These are phyloP conservation scores for Tetramorium alpestre DNA, from an alignment of 1,140 invertebrate genomes.

Conservation along the genomic window DNA sequence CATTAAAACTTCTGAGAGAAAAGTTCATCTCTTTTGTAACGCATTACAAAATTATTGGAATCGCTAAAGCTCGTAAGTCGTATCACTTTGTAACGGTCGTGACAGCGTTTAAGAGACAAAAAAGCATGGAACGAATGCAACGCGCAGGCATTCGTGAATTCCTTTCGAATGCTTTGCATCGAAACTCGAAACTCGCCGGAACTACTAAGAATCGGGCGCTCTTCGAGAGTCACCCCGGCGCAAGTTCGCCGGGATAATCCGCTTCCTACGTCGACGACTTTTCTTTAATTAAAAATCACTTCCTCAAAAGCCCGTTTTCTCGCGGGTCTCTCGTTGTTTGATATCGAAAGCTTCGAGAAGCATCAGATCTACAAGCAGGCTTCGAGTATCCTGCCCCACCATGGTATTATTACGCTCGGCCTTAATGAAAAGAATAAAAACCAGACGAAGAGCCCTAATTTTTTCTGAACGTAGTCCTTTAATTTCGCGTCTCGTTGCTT, in stretches of 20 bases:
- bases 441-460: conserved; percentile 51
- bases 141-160: neutral
- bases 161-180: conserved; percentile 28
- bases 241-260: conserved; percentile 22
- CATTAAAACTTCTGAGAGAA: neutral
- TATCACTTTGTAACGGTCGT: neutral
- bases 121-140: neutral
- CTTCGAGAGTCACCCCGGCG: conserved; percentile 45
- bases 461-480: conserved; percentile 43
- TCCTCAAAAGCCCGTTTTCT: neutral
- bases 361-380: neutral
- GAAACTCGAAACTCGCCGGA: conserved; percentile 47
- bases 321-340: conserved; percentile 19
- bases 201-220: conserved; percentile 39
- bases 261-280: conserved; percentile 19
- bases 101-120: neutral
- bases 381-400: neutral
- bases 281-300: conserved; percentile 54
- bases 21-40: neutral
- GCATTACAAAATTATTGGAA: neutral
- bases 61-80: neutral
- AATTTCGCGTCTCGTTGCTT: conserved; percentile 48
- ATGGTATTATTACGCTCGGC: conserved; percentile 1
- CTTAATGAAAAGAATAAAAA: conserved; percentile 32
- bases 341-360: conserved; percentile 8